These are phyloP conservation scores for Acropora yongei DNA, from an alignment of 64 coral and sea anemone species.

Conservation along the genomic window DNA sequence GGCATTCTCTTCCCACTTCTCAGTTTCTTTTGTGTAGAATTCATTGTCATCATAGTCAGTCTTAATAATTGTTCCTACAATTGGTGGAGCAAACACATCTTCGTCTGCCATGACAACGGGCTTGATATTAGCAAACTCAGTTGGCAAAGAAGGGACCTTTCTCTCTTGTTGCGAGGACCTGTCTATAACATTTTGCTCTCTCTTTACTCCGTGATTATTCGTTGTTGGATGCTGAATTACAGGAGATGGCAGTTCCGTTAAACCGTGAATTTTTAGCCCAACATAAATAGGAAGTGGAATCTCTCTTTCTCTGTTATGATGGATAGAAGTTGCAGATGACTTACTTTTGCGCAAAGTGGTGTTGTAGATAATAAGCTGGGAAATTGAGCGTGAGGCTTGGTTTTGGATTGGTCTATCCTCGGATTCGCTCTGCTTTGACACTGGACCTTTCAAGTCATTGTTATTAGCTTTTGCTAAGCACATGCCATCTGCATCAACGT, in stretches of 20 bases:
- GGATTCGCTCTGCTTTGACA: not conserved
- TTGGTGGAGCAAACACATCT: constrained; percentile 30
- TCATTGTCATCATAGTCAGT: constrained; percentile 15
- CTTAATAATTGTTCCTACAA: not conserved
- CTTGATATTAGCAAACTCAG: constrained; percentile 13
- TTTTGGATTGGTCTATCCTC: not conserved
- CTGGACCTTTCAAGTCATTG: not conserved
- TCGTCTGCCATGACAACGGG: constrained; percentile 28
- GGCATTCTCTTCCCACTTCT: not conserved
- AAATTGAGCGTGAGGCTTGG: not conserved
- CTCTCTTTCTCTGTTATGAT: constrained; percentile 7
- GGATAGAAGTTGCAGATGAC: not conserved
- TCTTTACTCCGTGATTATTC: not conserved
- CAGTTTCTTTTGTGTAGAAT: constrained; percentile 11
- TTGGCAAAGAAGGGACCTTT: constrained; percentile 1
- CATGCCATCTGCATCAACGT: not conserved
- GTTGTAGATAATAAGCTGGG: not conserved
- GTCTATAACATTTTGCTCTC: constrained; percentile 32
- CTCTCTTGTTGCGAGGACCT: constrained; percentile 4
- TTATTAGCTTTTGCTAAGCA: not conserved
- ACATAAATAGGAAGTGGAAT: constrained; percentile 27
- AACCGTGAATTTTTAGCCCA: constrained; percentile 31
- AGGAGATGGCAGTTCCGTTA: not conserved
- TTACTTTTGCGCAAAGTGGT: not conserved
- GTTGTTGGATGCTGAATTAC: not conserved